Evolutionary conservation across 2,797 vertebrate species (phyloP).

Genomic region (Coreius guichenoti): DNA sequence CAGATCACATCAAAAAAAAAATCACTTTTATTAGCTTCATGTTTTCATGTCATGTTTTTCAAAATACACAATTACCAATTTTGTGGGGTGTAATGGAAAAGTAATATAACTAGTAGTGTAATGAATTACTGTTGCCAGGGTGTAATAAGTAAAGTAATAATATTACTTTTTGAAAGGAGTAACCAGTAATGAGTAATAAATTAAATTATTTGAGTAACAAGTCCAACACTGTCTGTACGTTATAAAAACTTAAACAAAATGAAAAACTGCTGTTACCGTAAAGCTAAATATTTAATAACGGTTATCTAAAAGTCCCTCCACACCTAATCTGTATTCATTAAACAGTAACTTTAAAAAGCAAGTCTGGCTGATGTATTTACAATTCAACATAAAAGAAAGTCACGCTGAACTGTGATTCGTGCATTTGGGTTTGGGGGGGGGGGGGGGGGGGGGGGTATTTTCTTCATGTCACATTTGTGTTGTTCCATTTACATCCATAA

Average conservation of each 20-base stretch:
- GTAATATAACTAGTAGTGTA: too few relatives aligned
- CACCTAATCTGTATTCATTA: conserved; percentile 28
- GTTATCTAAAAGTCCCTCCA: conserved; percentile 1
- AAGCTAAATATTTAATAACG: background rate
- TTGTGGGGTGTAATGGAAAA: too few relatives aligned
- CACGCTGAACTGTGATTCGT: conserved; percentile 9
- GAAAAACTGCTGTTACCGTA: background rate
- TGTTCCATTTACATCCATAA: conserved; percentile 44
- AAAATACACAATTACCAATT: too few relatives aligned
- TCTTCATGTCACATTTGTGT: conserved; percentile 33
- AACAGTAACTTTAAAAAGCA: conserved; percentile 41
- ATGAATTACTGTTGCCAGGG: too few relatives aligned
- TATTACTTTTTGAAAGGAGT: too few relatives aligned
- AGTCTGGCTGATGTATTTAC: conserved; percentile 19
- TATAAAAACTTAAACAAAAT: conserved; percentile 12
- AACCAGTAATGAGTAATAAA: too few relatives aligned
- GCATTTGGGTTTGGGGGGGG: background rate
- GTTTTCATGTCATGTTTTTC: too few relatives aligned
- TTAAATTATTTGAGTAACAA: too few relatives aligned
- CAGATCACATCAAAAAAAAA: too few relatives aligned
- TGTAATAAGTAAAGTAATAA: too few relatives aligned
- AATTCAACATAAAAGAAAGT: conserved; percentile 27
- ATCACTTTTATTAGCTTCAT: too few relatives aligned
- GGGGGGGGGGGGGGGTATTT: background rate
- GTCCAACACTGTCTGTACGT: background rate